Percentiles rank a stretch among this genome's conserved stretches.
phyloP scores from a whole-genome alignment of 2,888 invertebrate species.

The Mythimna pallens region DNA sequence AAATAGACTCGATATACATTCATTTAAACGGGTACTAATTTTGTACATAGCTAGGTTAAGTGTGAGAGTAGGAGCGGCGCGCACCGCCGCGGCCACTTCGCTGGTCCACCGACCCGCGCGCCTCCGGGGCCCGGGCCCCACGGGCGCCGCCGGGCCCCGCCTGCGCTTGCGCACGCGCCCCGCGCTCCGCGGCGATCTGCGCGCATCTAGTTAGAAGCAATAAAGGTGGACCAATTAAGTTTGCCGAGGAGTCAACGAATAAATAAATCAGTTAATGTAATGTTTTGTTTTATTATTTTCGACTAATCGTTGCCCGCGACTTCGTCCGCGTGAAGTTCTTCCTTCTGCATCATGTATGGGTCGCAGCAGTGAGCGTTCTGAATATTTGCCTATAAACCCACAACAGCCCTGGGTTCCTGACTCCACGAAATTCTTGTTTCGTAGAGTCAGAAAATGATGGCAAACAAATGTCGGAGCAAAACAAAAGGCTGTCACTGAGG shows the following conservation, averaged over 20 bases:
- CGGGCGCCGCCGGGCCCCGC: slow-evolving; percentile 34
- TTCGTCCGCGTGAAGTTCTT: no score
- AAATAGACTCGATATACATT: slow-evolving; percentile 83
- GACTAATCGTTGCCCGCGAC: no score
- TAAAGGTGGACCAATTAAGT: slow-evolving; percentile 89
- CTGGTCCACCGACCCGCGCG: slow-evolving; percentile 83
- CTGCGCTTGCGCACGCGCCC: slow-evolving; percentile 39
- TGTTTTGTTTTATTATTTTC: slow-evolving; percentile 65
- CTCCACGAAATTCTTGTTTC: no score
- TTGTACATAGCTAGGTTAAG: slow-evolving; percentile 88
- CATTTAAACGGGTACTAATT: slow-evolving; percentile 87
- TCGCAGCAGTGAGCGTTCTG: no score
- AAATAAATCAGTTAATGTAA: slow-evolving; percentile 88
- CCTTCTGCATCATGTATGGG: no score
- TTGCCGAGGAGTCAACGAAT: slow-evolving; percentile 89
- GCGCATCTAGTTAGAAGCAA: slow-evolving; percentile 83
- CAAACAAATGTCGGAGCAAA: no score
- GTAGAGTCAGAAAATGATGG: no score
- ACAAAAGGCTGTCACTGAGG: no score
- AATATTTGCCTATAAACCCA: no score
- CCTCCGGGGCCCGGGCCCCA: slow-evolving; percentile 44
- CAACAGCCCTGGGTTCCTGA: no score
- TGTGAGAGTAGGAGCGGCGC: slow-evolving; percentile 82
- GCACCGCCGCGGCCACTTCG: slow-evolving; percentile 84
- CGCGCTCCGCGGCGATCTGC: slow-evolving; percentile 60